These are phyloP conservation scores for Heterodera filipjevi DNA, from an alignment of 2,888 invertebrate genomes.

Conservation along the genomic window DNA sequence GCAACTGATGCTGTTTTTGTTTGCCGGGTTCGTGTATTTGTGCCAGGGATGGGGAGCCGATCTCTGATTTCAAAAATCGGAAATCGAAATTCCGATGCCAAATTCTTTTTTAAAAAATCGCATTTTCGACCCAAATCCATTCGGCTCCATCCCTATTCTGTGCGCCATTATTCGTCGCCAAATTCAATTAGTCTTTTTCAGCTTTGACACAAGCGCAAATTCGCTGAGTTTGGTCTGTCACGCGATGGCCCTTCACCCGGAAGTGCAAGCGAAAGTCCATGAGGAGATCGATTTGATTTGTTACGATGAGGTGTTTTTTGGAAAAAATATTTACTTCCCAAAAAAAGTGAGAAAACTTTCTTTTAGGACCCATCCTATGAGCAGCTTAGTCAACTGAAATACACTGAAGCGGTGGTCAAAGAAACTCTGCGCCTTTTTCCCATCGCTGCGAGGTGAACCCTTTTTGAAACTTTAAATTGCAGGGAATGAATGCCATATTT, in stretches of 20 bases:
- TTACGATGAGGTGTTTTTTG: slow-evolving; percentile 32
- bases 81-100: not conserved
- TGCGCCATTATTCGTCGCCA: slow-evolving; percentile 63
- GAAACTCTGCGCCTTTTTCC: slow-evolving; percentile 56
- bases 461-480: not conserved
- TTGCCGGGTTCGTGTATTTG: slow-evolving; percentile 47
- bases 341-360: not conserved
- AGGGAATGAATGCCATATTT: not conserved
- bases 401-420: slow-evolving; percentile 54
- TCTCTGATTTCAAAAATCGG: too few relatives aligned
- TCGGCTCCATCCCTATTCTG: slow-evolving; percentile 66
- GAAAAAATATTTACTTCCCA: slow-evolving; percentile 1
- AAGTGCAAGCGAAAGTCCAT: slow-evolving; percentile 65
- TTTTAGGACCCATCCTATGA: slow-evolving; percentile 49
- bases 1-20: slow-evolving; percentile 53
- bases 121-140: too few relatives aligned
- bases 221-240: slow-evolving; percentile 67
- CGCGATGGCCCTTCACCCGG: slow-evolving; percentile 66
- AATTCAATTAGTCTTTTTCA: slow-evolving; percentile 17
- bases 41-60: too few relatives aligned
- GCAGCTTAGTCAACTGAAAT: slow-evolving; percentile 47
- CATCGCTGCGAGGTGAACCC: slow-evolving; percentile 40
- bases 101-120: slow-evolving; percentile 66
- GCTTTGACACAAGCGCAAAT: slow-evolving; percentile 69
- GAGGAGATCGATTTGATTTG: slow-evolving; percentile 49